Percentiles rank a stretch among this genome's conserved stretches.
These are phyloP conservation scores for Anaspis maculata DNA, from an alignment of 2,888 invertebrate species.

Conservation along the genomic window DNA sequence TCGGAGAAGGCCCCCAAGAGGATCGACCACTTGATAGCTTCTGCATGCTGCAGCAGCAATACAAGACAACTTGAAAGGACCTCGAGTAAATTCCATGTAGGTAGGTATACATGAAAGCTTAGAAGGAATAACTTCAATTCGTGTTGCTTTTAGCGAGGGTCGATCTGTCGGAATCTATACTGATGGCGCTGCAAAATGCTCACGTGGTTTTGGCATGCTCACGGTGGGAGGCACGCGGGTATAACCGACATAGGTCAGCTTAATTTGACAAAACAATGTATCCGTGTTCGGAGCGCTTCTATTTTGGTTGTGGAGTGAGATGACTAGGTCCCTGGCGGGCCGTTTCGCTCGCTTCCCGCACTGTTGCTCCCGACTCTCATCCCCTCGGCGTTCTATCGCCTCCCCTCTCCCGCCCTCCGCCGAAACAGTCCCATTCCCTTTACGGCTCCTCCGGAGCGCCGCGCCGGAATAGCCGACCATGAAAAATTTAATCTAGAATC, in stretches of 20 bases:
- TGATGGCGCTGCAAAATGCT: no score
- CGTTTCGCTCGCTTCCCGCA: slow-evolving; percentile 26
- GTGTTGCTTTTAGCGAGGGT: no score
- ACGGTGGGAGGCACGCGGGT: no score
- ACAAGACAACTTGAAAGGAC: no score
- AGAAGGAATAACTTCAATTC: no score
- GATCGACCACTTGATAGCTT: no score
- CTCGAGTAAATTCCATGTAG: no score
- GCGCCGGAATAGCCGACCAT: slow-evolving; percentile 28
- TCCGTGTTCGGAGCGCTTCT: slow-evolving; percentile 15
- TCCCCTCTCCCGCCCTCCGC: slow-evolving; percentile 8
- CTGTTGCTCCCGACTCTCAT: slow-evolving; percentile 25
- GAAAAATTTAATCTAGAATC: slow-evolving; percentile 37
- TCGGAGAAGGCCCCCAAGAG: no score
- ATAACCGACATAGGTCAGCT: slow-evolving; percentile 17
- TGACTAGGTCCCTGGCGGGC: slow-evolving; percentile 28
- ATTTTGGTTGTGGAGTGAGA: slow-evolving; percentile 23
- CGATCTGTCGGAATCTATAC: no score
- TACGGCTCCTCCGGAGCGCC: slow-evolving; percentile 25
- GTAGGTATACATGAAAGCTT: no score
- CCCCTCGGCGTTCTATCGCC: slow-evolving; percentile 18
- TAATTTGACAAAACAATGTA: slow-evolving; percentile 17
- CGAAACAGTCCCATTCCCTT: slow-evolving; percentile 24
- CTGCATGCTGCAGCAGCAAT: no score
- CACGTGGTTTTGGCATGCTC: no score